These are phyloP conservation scores for Sprattus sprattus DNA, from an alignment of 2,113 vertebrate species.

Conservation along the genomic window DNA sequence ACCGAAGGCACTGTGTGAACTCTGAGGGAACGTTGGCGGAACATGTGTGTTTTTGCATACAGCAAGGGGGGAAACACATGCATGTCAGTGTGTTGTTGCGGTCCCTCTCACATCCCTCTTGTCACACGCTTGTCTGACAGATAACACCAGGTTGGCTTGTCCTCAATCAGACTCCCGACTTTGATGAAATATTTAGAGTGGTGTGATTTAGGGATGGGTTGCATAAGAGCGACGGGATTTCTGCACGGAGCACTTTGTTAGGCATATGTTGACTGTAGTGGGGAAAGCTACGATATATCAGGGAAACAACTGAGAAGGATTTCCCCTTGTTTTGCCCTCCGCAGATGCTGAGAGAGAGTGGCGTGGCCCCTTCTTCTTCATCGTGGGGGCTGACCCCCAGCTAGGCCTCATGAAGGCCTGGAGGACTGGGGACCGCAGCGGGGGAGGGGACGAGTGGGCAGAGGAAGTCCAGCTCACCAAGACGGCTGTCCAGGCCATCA, in stretches of 20 bases:
- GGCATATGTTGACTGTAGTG: background rate
- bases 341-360: conserved; percentile 82
- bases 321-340: background rate
- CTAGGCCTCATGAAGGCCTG: conserved; percentile 95
- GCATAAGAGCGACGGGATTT: background rate
- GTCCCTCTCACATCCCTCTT: background rate
- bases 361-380: conserved; percentile 90
- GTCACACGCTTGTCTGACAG: background rate
- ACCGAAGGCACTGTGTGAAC: background rate
- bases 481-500: conserved; percentile 82
- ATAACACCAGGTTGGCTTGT: conserved; percentile 12
- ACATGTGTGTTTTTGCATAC: background rate
- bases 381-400: conserved; percentile 92
- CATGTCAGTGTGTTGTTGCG: background rate
- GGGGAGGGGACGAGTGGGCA: conserved; percentile 85
- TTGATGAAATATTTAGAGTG: conserved; percentile 18
- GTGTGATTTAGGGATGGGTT: background rate
- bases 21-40: background rate
- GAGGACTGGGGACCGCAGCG: conserved; percentile 74
- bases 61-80: background rate
- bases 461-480: conserved; percentile 84
- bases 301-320: background rate
- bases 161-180: background rate
- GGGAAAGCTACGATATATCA: background rate
- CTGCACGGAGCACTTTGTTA: background rate